Conservation (phyloP, 2,888 invertebrate genomes). For the Julus scandinavius region DNA sequence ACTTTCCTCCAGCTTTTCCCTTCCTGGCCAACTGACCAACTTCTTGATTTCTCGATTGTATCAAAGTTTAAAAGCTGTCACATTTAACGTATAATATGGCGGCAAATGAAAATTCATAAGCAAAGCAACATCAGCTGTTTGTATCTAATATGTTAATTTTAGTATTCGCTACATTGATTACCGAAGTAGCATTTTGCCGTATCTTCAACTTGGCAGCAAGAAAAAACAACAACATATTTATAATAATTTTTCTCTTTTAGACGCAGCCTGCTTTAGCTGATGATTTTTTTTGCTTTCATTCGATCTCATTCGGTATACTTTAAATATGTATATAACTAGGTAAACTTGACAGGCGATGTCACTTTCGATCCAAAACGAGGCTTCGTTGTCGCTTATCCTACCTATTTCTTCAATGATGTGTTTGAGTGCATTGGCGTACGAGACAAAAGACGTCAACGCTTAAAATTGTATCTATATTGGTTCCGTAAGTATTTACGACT, state of each 20-base stretch:
- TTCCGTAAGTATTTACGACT: constrained; percentile 58
- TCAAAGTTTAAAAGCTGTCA: neutral
- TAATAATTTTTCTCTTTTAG: no score
- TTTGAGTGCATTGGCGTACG: constrained; percentile 58
- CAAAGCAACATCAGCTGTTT: no score
- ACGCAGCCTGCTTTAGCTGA: no score
- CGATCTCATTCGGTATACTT: constrained; percentile 4
- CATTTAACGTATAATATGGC: no score
- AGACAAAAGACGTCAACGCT: constrained; percentile 53
- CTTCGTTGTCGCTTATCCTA: constrained; percentile 56
- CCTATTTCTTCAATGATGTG: constrained; percentile 57
- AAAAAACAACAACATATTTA: no score
- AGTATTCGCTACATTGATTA: no score
- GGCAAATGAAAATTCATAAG: no score
- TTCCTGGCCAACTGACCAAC: constrained; percentile 13
- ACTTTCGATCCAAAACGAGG: constrained; percentile 57
- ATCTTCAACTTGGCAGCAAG: no score
- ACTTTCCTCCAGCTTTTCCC: neutral
- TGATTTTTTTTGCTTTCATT: constrained; percentile 14
- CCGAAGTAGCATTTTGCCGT: no score
- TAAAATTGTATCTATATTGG: constrained; percentile 56
- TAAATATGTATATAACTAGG: constrained; percentile 48
- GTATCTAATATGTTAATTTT: no score
- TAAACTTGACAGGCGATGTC: constrained; percentile 54
- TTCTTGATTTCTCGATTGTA: neutral